Conservation (phyloP, 2,113 vertebrate genomes). For the Gallinago undulata region DNA sequence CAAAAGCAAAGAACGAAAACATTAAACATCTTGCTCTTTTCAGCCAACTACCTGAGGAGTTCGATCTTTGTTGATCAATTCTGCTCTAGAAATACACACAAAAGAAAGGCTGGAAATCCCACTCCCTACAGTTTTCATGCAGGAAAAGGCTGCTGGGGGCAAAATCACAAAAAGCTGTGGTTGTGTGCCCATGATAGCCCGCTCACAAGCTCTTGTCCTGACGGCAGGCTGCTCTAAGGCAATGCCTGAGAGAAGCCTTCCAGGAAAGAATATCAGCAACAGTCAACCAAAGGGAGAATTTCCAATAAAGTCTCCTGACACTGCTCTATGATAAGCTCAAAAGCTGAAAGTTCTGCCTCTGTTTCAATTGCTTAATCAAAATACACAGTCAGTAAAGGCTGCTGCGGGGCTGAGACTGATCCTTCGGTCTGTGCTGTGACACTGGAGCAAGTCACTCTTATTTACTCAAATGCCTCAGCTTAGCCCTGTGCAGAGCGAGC, state of each 20-base stretch:
- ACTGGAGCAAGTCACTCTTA: neutral
- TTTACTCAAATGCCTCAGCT: neutral
- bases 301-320: neutral
- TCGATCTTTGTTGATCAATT: neutral
- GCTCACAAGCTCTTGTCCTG: neutral
- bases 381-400: neutral
- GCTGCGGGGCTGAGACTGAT: neutral
- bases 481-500: neutral
- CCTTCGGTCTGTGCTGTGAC: accelerated
- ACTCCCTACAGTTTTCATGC: neutral
- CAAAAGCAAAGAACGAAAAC: neutral
- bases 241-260: neutral
- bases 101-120: neutral
- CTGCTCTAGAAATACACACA: neutral
- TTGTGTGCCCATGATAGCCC: neutral
- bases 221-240: neutral
- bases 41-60: neutral
- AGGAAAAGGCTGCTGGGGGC: neutral
- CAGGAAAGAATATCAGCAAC: neutral
- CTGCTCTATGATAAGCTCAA: neutral
- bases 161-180: neutral
- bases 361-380: neutral
- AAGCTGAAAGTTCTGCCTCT: neutral
- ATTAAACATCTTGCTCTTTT: neutral
- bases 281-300: neutral